Conservation (phyloP, 2,888 invertebrate species). For the Tetragonisca angustula region DNA sequence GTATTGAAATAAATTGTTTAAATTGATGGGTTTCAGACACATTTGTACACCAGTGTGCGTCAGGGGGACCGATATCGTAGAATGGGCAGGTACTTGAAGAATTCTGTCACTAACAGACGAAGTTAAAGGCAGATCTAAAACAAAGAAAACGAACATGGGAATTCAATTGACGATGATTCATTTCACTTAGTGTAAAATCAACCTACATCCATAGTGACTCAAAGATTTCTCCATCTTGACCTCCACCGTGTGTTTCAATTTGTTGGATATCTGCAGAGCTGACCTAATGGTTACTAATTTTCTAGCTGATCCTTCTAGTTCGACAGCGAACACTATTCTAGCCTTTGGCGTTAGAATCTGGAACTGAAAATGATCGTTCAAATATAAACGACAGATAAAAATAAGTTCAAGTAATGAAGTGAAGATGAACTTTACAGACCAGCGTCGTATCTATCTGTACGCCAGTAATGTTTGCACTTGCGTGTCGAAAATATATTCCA, state of each 20-base stretch:
- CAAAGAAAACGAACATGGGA: not conserved
- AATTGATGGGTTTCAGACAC: constrained; percentile 89
- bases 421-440: not conserved
- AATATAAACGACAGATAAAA: not conserved
- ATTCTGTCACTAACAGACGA: constrained; percentile 72
- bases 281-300: constrained; percentile 97
- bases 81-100: constrained; percentile 85
- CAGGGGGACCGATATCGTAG: constrained; percentile 90
- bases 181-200: not conserved
- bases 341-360: constrained; percentile 84
- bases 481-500: constrained; percentile 95
- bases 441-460: constrained; percentile 66
- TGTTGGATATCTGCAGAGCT: constrained; percentile 92
- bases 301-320: constrained; percentile 96
- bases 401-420: not conserved
- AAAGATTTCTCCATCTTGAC: constrained; percentile 88
- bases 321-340: constrained; percentile 95
- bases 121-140: constrained; percentile 74
- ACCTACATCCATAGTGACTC: constrained; percentile 83
- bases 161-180: not conserved
- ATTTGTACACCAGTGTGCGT: constrained; percentile 90
- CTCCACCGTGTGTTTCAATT: constrained; percentile 89
- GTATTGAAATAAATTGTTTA: constrained; percentile 85
- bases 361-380: constrained; percentile 52
- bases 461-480: constrained; percentile 79